Base-by-base conservation (phyloP, 2,888 invertebrate genomes). In the Melipona bicolor region DNA sequence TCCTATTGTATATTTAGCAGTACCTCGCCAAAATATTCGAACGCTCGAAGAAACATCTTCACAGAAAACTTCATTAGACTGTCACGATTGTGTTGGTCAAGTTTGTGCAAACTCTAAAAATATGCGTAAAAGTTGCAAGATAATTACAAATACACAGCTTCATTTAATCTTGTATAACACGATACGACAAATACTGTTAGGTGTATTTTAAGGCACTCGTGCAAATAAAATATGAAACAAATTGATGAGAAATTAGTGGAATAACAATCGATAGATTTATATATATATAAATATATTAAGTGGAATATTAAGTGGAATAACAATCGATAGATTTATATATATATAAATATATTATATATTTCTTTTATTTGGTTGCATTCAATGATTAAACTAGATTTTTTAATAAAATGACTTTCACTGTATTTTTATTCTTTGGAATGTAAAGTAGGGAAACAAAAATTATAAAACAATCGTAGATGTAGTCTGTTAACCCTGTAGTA, bases 161-260 rank as follows among this genome's bases (percentile, higher is more conserved):
- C 79, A n/a, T 83, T 71, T 79, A 77, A 74, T 81, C 78, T 74
- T 81, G 74, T 70, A 72, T 87, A 89, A 89, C 88, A 89, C 83
- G 87, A 88, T 88, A 90, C 88, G 81, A 91, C 87, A 79, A 90
- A 90, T 90, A 90, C 90, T 90, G 90, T 90, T 88, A 85, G 87
- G 88, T 92, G 91, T 91, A 91, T 90, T 87, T 92, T 92, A 93
- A 93, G 93, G 93, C 93, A 93, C 93, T 92, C 93, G 93, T 93
- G 93, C 93, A 88, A 91, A 91, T 92, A 89, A 90, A 86, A 88
- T 87, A 85, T 83, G 84, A 83, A 89, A 89, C 75, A 82, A 85
- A 87, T 73, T 83, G 83, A 85, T 82, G 67, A 84, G 17, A 67
- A 85, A 85, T 67, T 85, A 24, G 24, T 24, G 24, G 24, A 24